Conservation (phyloP, 2,113 vertebrate species). For the Cyphomyrus discorhynchus region DNA sequence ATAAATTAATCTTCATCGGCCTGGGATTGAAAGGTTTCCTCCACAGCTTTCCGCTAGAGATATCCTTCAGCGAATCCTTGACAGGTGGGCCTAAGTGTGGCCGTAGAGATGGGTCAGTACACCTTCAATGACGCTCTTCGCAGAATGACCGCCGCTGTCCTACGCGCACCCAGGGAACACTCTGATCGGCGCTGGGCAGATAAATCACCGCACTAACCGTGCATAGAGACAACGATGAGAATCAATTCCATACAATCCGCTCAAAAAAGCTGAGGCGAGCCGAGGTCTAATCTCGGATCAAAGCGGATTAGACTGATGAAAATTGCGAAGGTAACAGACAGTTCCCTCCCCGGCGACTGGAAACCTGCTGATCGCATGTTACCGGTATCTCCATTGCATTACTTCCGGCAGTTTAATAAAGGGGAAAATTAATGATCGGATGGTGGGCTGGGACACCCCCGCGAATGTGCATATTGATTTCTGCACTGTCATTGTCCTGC, state of each 20-base stretch:
- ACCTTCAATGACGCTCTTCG: neutral
- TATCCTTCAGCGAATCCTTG: neutral
- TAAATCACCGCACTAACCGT: neutral
- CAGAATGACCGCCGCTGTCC: neutral
- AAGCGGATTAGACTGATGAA: slow-evolving; percentile 34
- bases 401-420: slow-evolving; percentile 23
- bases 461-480: slow-evolving; percentile 24
- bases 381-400: neutral
- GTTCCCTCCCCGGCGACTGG: neutral
- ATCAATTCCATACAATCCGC: slow-evolving; percentile 11
- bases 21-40: neutral
- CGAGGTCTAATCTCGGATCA: slow-evolving; percentile 46
- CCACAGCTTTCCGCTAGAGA: neutral
- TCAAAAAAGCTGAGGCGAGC: slow-evolving; percentile 18
- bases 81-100: neutral
- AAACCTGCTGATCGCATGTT: slow-evolving; percentile 25
- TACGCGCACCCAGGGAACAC: neutral
- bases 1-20: neutral
- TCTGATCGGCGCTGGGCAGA: neutral
- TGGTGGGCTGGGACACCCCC: neutral
- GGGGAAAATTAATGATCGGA: slow-evolving; percentile 19
- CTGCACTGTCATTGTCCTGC: slow-evolving; percentile 39
- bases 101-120: neutral
- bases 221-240: neutral
- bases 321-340: slow-evolving; percentile 31